A percentile compares a stretch with the other conserved stretches of the same genome.
phyloP scores from a whole-genome alignment of 2,113 vertebrate species.

The Vombatus ursinus region DNA sequence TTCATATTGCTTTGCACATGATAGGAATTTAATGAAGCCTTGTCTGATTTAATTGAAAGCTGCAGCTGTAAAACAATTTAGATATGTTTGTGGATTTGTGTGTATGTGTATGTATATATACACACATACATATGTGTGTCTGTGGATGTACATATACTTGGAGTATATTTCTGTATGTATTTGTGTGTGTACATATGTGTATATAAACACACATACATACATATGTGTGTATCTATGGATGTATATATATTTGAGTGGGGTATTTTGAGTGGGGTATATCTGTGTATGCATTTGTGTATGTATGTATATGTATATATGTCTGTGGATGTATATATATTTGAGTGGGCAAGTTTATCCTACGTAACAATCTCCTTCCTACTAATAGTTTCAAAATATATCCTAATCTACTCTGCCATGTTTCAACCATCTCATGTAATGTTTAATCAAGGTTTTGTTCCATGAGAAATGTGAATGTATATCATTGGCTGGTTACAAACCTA shows the following conservation, averaged over 20 bases:
- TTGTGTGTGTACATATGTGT: not conserved
- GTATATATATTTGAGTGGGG: too few relatives aligned
- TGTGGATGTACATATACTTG: not conserved
- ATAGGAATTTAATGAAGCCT: not conserved
- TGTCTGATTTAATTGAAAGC: not conserved
- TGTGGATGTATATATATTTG: not conserved
- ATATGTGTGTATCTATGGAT: not conserved
- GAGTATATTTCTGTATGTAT: too few relatives aligned
- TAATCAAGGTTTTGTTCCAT: constrained; percentile 81
- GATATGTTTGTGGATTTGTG: not conserved
- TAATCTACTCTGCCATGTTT: constrained; percentile 75
- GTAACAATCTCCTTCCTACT: not conserved
- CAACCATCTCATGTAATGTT: constrained; percentile 74
- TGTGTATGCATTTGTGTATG: too few relatives aligned
- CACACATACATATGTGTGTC: too few relatives aligned
- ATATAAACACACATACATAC: too few relatives aligned
- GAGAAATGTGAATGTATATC: constrained; percentile 77
- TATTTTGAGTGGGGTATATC: too few relatives aligned
- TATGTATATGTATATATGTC: too few relatives aligned
- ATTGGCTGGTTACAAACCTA: constrained; percentile 78
- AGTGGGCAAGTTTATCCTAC: not conserved
- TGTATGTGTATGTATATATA: not conserved
- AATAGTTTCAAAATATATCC: constrained; percentile 66
- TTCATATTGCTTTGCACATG: not conserved
- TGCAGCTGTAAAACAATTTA: not conserved